Evolutionary conservation across 2,888 invertebrate genomes (phyloP), one percentile per base, ranked within the genome.

Genomic region (Cataglyphis altisquamis): DNA sequence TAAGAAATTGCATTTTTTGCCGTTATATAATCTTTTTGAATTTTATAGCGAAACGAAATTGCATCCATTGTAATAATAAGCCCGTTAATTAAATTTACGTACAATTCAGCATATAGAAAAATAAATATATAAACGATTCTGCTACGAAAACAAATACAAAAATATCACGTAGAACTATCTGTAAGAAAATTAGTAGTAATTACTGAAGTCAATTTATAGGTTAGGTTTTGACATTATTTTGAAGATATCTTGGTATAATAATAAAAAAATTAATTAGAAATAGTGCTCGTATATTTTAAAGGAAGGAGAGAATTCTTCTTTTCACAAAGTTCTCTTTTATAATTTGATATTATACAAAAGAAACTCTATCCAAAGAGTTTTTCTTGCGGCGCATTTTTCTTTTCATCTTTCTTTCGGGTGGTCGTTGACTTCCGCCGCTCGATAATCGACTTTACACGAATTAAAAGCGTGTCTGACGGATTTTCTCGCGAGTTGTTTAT

Each of bases 51-150:
- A 25, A 25, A 25, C 25, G 25, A 25, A 67, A 67, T 55, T 84
- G 74, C 74, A 63, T 86, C 82, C 15, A 68, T 85, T 85, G 88
- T 86, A 86, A 84, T 82, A 88, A 87, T 87, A 84, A 84, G 81
- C 86, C 12, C 21, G 82, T 89, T 89, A 90, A 88, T 86, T 86
- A 90, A 88, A 87, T 86, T 86, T 83, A 75, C 84, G 78, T 83
- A 89, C 86, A 90, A 89, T 87, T 87, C 87, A 90, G 83, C 80
- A 85, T 88, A 82, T 75, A 85, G 36, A 75, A 25, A 48, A 52
- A 64, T 32, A 32, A 36, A 48, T 66, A 64, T 32, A 32, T 18
- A 41, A 67, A 52, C 1, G 32, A 55, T 67, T 52, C 8, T 52
- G 48, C 8, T 48, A 52, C 18, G 48, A 29, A 75, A 48, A 48